Evolutionary conservation across 2,888 invertebrate genomes (phyloP), one percentile per base, ranked within the genome.

Genomic region (Drosophila rellima): DNA sequence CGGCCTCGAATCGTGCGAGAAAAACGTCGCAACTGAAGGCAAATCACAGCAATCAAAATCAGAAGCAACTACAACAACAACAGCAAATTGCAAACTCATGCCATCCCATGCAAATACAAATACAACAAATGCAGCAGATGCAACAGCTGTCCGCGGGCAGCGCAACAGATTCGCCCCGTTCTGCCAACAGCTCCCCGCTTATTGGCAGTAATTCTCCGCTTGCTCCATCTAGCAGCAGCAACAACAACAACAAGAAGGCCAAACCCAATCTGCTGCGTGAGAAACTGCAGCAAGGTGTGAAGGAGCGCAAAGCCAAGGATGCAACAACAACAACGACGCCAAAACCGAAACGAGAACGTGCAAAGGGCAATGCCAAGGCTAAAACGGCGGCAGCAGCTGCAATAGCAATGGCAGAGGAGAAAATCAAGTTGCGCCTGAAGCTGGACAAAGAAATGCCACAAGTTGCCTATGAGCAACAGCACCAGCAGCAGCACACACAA

Each of bases 401-500:
- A 18, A 42, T 71, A 17, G 40, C 51, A 3, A 31, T 52, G 11
- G 52, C 80, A 1, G 91, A 88, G 73, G 97, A 97, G 89, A 96
- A 97, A 88, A 96, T 97, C 70, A 97, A 97, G 90, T 92, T 97
- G 54, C 93, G 97, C 74, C 93, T 97, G 37, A 97, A 97, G 90
- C 92, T 97, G 68, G 97, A 97, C 83, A 97, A 97, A 90, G 97
- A 97, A 91, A 55, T 68, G 23, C 10, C 47, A 35, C 15, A 66
- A 61, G 23, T 62, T 31, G 2, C 35, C 20, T 55, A 70, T 51
- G 86, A 83, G 2, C 78, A 69, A 33, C 72, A 47, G 18, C 65
- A 47, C 18, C 74, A 63, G 8, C 70, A 73, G 13, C 77, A 71
- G 5, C 68, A 75, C 31, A 23, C 50, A 6, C 75, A 84, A 17